Conservation (phyloP, 2,888 invertebrate genomes). For the Lycocerus yunnanus region DNA sequence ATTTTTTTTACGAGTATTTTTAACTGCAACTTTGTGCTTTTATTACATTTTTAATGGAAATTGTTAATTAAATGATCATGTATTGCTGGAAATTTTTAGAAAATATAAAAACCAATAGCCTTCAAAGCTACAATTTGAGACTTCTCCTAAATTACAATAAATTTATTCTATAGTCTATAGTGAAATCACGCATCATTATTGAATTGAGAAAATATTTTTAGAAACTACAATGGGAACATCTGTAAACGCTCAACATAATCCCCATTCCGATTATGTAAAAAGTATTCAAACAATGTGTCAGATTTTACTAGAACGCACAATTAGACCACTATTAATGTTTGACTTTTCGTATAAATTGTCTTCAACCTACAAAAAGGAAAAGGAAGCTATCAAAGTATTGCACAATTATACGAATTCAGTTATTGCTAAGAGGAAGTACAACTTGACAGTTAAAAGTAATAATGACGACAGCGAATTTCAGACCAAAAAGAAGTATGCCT, state of each 20-base stretch:
- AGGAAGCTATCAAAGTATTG: slow-evolving; percentile 54
- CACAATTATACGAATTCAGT: slow-evolving; percentile 62
- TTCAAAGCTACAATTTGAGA: too few species aligned
- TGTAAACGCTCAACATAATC: slow-evolving; percentile 71
- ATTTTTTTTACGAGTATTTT: too few species aligned
- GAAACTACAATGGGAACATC: slow-evolving; percentile 85
- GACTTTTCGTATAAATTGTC: slow-evolving; percentile 58
- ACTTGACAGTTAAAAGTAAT: too few species aligned
- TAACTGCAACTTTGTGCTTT: too few species aligned
- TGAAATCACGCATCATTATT: neutral
- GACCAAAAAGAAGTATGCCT: slow-evolving; percentile 27
- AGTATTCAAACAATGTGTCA: slow-evolving; percentile 63
- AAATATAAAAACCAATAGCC: too few species aligned
- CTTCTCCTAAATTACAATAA: too few species aligned
- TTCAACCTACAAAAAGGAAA: slow-evolving; percentile 63
- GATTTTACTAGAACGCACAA: slow-evolving; percentile 40
- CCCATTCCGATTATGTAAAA: slow-evolving; percentile 71
- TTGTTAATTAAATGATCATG: too few species aligned
- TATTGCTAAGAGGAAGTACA: slow-evolving; percentile 55
- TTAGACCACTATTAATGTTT: slow-evolving; percentile 57
- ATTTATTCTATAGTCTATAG: too few species aligned
- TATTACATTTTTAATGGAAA: too few species aligned
- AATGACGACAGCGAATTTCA: slow-evolving; percentile 9
- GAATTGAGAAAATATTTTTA: slow-evolving; percentile 48
- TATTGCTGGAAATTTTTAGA: too few species aligned